Percentiles rank a stretch among this genome's conserved stretches.
These are phyloP conservation scores for Aricia agestis DNA, from an alignment of 1,140 invertebrate genomes.

Conservation along the genomic window DNA sequence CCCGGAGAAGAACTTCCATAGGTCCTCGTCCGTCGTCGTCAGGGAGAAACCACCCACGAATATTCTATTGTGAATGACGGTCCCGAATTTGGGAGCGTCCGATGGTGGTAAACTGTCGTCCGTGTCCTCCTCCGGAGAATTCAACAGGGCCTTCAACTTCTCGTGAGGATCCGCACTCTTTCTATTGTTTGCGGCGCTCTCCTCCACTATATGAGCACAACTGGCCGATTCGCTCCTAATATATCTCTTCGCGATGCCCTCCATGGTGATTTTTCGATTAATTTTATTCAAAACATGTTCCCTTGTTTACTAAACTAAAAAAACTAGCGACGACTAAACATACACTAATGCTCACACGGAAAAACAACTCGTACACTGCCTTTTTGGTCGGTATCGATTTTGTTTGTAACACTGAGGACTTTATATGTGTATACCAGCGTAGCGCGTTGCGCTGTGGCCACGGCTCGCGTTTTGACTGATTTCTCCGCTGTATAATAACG, in stretches of 20 bases:
- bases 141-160: conserved; percentile 64
- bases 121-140: conserved; percentile 63
- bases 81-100: conserved; percentile 84
- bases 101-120: conserved; percentile 72
- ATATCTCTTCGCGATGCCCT: conserved; percentile 56
- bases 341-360: conserved; percentile 44
- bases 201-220: conserved; percentile 69
- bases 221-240: conserved; percentile 66
- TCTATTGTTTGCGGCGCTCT: conserved; percentile 53
- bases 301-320: conserved; percentile 68
- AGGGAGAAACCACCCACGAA: conserved; percentile 96
- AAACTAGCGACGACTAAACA: conserved; percentile 60
- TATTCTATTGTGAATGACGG: conserved; percentile 93
- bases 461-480: conserved; percentile 31
- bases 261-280: conserved; percentile 47
- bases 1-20: conserved; percentile 87
- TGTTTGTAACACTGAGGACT: conserved; percentile 29
- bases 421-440: conserved; percentile 36
- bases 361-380: conserved; percentile 49
- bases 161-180: conserved; percentile 63
- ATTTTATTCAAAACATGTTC: conserved; percentile 58
- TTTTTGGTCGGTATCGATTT: conserved; percentile 56
- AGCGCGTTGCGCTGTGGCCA: conserved; percentile 45
- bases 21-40: conserved; percentile 88
- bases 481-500: conserved; percentile 29